Base-by-base conservation (phyloP, 2,113 vertebrate species). In the Alligator sinensis region DNA sequence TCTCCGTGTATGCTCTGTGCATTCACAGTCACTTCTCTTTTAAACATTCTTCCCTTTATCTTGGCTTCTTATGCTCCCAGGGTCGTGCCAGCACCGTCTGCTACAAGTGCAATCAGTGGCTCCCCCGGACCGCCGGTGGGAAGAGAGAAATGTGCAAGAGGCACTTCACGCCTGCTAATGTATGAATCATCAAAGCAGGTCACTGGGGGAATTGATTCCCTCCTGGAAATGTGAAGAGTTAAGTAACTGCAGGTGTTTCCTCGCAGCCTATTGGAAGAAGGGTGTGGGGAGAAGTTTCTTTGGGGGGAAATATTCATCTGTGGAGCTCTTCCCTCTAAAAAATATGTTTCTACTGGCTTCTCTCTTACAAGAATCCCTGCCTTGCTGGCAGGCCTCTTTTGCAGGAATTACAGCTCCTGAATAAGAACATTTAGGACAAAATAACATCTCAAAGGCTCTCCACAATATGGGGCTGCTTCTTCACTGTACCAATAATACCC, bases 131-230 rank as follows among this genome's bases (percentile, higher is more conserved):
- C 91, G 75, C 38, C 38, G 66, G 28, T 59, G 57, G 76, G 76
- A 28, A 84, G 78, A 77, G 76, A 91, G 80, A 62, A 89, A 30
- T 22, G 34, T 90, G 83, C 90, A 94, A 78, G 89, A 92, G 96
- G 89, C 12, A 3, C 34, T 96, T 97, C 93, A 89, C 92, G 92
- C 95, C 80, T 95, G 3, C 87, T 96, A 92, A 91, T 92, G 88
- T 89, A 94, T 82, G 80, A 96, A 70, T 90, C 83, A 55, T 96
- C 89, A 92, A 88, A 95, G 91, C 82, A 80, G 16, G 21, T 47
- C 87, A 88, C 58, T 34, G 21, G 12, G 74, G 91, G 4, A 80
- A 74, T 28, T 19, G 1, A 77, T 90, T 96, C 94, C 84, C 74
- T 91, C 76, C 70, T 72, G 79, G 77, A 93, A 86, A 88, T 84